phyloP scores from a whole-genome alignment of 2,113 vertebrate species.

The Aleadryas rufinucha region DNA sequence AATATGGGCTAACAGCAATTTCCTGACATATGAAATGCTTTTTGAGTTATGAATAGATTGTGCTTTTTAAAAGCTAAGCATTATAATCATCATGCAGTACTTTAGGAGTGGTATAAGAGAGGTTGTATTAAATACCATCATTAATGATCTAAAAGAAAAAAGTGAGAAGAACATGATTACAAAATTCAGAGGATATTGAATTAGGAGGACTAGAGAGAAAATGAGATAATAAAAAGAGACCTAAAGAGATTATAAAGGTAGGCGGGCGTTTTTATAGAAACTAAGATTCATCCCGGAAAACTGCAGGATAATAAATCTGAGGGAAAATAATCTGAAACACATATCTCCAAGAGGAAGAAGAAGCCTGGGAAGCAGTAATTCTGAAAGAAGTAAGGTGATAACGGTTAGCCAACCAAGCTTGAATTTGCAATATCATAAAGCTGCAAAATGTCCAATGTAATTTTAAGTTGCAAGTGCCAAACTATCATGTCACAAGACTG shows the following conservation, averaged over 20 bases:
- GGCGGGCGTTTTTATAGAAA: conserved; percentile 33
- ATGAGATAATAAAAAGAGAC: conserved; percentile 61
- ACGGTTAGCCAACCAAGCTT: conserved; percentile 25
- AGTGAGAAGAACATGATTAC: conserved; percentile 27
- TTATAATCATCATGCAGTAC: conserved; percentile 11
- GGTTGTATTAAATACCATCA: conserved; percentile 41
- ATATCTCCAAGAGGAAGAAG: conserved; percentile 28
- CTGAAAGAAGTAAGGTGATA: conserved; percentile 24
- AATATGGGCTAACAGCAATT: conserved; percentile 3
- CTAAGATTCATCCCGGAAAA: neutral
- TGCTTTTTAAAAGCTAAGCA: conserved; percentile 24
- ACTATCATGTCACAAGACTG: neutral
- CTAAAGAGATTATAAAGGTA: conserved; percentile 54
- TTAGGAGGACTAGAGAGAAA: conserved; percentile 46
- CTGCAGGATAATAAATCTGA: conserved; percentile 53
- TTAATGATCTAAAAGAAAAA: conserved; percentile 49
- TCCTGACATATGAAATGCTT: neutral
- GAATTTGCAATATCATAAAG: conserved; percentile 45
- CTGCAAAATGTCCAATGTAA: conserved; percentile 33
- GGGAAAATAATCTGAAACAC: conserved; percentile 50
- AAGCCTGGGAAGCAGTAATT: conserved; percentile 18
- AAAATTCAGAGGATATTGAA: conserved; percentile 62
- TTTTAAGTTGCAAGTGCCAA: conserved; percentile 36
- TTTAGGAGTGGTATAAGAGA: neutral
- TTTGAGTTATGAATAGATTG: conserved; percentile 3